Conservation (phyloP, 1,140 invertebrate species). For the Drosophila pallidifrons region DNA sequence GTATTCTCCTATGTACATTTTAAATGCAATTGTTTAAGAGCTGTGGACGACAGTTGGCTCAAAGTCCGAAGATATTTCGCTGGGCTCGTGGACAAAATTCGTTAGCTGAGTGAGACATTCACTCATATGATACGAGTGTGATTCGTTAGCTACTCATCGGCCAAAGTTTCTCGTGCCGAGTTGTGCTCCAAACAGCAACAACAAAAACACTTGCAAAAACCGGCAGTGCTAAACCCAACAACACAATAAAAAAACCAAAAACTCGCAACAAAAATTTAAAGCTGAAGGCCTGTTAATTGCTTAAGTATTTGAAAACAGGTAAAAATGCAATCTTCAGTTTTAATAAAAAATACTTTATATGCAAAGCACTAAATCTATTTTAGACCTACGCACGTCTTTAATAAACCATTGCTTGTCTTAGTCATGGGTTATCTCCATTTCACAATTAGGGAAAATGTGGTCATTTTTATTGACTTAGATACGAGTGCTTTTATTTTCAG, state of each 20-base stretch:
- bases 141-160: slow-evolving; percentile 26
- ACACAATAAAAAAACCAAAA: slow-evolving; percentile 14
- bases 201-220: slow-evolving; percentile 25
- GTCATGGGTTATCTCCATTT: slow-evolving; percentile 19
- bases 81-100: slow-evolving; percentile 36
- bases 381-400: neutral
- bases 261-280: slow-evolving; percentile 9
- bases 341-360: neutral
- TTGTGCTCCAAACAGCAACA: slow-evolving; percentile 16
- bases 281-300: slow-evolving; percentile 23
- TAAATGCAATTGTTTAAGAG: slow-evolving; percentile 7
- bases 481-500: neutral
- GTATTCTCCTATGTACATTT: neutral
- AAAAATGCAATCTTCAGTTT: slow-evolving; percentile 13
- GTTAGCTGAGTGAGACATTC: slow-evolving; percentile 26
- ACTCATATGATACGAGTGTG: slow-evolving; percentile 10
- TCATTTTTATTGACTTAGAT: neutral
- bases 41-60: slow-evolving; percentile 11
- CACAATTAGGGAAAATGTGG: slow-evolving; percentile 6
- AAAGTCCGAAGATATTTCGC: slow-evolving; percentile 33
- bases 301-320: slow-evolving; percentile 20
- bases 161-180: slow-evolving; percentile 33
- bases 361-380: neutral
- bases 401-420: neutral
- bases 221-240: slow-evolving; percentile 32